A percentile compares a stretch with the other conserved stretches of the same genome.
Evolutionary conservation across 2,888 invertebrate species (phyloP).

Genomic region (Torymus texanus): DNA sequence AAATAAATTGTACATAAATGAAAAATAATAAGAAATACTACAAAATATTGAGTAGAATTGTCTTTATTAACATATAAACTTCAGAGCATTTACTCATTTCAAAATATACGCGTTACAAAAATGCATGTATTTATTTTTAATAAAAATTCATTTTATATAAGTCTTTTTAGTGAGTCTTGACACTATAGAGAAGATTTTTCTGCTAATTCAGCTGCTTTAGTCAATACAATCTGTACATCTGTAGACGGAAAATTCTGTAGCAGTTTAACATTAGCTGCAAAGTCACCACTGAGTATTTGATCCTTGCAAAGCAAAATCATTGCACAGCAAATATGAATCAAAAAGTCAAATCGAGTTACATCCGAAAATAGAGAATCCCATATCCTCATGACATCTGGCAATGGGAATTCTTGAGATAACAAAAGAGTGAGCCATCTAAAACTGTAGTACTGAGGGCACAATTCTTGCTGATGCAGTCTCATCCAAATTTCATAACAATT

Average conservation of each 20-base stretch:
- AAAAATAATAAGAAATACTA: constrained; percentile 27
- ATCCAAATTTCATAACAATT: constrained; percentile 88
- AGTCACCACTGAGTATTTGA: constrained; percentile 90
- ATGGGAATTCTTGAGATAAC: constrained; percentile 96
- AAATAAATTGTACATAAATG: constrained; percentile 9
- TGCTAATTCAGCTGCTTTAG: constrained; percentile 84
- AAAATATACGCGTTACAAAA: constrained; percentile 53
- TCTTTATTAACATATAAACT: constrained; percentile 52
- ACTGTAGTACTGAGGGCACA: constrained; percentile 97
- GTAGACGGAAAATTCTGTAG: constrained; percentile 94
- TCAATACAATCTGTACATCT: constrained; percentile 89
- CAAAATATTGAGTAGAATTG: constrained; percentile 41
- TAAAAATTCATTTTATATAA: constrained; percentile 41
- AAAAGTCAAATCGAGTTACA: constrained; percentile 90
- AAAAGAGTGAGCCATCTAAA: constrained; percentile 97
- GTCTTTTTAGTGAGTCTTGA: constrained; percentile 30
- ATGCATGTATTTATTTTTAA: constrained; percentile 40
- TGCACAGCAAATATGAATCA: constrained; percentile 95
- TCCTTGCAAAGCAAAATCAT: constrained; percentile 96
- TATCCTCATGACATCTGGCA: constrained; percentile 97
- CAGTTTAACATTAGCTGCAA: constrained; percentile 94
- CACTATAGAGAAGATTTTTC: constrained; percentile 64
- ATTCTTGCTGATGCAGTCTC: constrained; percentile 86
- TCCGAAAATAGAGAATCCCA: constrained; percentile 99
- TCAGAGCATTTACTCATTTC: constrained; percentile 30